Conservation (phyloP, 2,113 vertebrate species). For the Onychostoma macrolepis region DNA sequence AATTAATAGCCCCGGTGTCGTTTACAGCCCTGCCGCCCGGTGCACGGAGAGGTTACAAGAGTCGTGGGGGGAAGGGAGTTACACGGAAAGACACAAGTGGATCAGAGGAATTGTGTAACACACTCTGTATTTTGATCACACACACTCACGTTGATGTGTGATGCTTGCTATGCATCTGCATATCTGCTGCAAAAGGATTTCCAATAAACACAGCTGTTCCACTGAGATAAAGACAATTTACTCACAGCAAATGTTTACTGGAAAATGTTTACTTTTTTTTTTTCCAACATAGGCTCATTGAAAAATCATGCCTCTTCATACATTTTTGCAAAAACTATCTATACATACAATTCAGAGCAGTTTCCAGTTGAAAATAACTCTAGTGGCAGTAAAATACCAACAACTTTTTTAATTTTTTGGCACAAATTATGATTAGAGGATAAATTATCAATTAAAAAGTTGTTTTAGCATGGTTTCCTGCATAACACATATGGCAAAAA, state of each 20-base stretch:
- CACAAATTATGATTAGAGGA: not conserved
- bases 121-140: not conserved
- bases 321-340: not conserved
- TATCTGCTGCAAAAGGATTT: not conserved
- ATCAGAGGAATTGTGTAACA: slow-evolving; percentile 16
- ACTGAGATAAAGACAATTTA: not conserved
- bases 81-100: not conserved
- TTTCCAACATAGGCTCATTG: not conserved
- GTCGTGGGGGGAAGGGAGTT: slow-evolving; percentile 56
- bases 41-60: slow-evolving; percentile 59
- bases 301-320: not conserved
- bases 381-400: not conserved
- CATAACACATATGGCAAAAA: no score
- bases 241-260: not conserved
- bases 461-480: not conserved
- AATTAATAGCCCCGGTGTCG: slow-evolving; percentile 78
- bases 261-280: not conserved
- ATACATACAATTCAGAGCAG: not conserved
- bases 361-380: not conserved
- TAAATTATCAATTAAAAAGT: no score
- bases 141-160: not conserved
- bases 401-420: no score
- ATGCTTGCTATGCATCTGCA: not conserved
- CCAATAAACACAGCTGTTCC: not conserved
- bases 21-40: slow-evolving; percentile 72